A percentile compares a stretch with the other conserved stretches of the same genome.
These are phyloP conservation scores for Philotrypesis tridentata DNA, from an alignment of 1,140 invertebrate species.

Conservation along the genomic window DNA sequence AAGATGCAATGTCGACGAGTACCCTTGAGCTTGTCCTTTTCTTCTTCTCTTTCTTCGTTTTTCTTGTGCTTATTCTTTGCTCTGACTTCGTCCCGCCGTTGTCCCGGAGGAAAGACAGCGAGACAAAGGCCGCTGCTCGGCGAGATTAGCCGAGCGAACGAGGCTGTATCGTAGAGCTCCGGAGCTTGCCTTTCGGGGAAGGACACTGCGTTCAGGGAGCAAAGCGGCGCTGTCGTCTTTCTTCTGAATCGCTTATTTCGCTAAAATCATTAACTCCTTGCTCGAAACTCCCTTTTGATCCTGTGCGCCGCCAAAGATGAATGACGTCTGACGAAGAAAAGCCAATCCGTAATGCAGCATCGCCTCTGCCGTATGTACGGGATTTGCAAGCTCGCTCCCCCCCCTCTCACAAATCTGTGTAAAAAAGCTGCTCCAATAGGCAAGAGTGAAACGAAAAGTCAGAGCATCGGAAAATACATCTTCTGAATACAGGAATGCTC, in stretches of 20 bases:
- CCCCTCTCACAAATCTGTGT: too few relatives aligned
- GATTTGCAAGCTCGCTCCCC: not conserved
- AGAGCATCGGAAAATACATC: not conserved
- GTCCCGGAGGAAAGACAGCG: not conserved
- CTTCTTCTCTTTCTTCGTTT: not conserved
- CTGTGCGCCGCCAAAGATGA: not conserved
- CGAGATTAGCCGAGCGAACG: not conserved
- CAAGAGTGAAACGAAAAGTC: not conserved
- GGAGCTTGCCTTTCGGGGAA: too few relatives aligned
- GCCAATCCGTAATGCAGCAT: not conserved
- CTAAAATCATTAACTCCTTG: too few relatives aligned
- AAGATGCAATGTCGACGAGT: slow-evolving; percentile 7
- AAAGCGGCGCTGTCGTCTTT: too few relatives aligned
- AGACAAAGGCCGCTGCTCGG: not conserved
- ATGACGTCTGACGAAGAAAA: not conserved
- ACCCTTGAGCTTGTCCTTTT: slow-evolving; percentile 41
- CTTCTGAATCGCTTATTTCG: too few relatives aligned
- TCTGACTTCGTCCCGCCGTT: not conserved
- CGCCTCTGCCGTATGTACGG: too few relatives aligned
- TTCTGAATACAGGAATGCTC: too few relatives aligned
- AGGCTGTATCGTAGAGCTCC: not conserved
- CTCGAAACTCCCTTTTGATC: too few relatives aligned
- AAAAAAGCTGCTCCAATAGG: not conserved
- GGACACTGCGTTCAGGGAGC: too few relatives aligned
- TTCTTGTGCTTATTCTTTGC: not conserved